These are phyloP conservation scores for Phylloscopus trochilus DNA, from an alignment of 2,113 vertebrate species.

Conservation along the genomic window DNA sequence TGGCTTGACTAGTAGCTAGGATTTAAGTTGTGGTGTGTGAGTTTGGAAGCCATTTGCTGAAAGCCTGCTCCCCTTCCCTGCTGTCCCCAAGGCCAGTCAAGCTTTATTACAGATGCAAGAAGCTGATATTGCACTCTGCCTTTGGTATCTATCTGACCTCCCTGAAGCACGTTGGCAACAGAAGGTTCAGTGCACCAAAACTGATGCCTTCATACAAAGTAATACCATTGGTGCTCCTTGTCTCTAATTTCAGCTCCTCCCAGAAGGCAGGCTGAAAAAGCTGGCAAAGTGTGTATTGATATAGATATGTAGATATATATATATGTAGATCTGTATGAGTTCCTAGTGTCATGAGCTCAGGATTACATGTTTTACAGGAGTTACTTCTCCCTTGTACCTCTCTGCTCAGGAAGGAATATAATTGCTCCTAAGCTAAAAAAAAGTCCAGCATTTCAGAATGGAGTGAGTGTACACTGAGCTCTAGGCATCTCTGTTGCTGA, in stretches of 20 bases:
- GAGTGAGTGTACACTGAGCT: background rate
- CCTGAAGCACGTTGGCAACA: background rate
- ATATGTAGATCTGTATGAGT: rapidly evolving
- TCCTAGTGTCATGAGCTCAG: background rate
- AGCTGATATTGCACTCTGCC: background rate
- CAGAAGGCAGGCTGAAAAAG: background rate
- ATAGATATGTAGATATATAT: rapidly evolving
- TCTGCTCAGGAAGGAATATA: background rate
- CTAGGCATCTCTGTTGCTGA: background rate
- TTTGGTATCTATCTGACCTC: background rate
- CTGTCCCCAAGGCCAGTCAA: background rate
- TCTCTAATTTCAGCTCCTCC: background rate
- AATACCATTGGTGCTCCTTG: background rate
- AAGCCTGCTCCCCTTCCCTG: background rate
- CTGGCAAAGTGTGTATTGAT: rapidly evolving
- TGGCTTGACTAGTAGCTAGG: background rate
- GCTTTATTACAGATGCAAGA: background rate
- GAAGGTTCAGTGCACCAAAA: background rate
- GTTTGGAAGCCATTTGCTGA: background rate
- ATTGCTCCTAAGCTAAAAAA: background rate
- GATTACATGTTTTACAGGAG: background rate
- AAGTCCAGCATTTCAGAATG: background rate
- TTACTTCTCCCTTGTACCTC: background rate
- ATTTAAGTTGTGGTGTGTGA: background rate
- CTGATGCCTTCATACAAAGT: background rate